Conservation (phyloP, 2,797 vertebrate species). For the Acanthurus tractus region DNA sequence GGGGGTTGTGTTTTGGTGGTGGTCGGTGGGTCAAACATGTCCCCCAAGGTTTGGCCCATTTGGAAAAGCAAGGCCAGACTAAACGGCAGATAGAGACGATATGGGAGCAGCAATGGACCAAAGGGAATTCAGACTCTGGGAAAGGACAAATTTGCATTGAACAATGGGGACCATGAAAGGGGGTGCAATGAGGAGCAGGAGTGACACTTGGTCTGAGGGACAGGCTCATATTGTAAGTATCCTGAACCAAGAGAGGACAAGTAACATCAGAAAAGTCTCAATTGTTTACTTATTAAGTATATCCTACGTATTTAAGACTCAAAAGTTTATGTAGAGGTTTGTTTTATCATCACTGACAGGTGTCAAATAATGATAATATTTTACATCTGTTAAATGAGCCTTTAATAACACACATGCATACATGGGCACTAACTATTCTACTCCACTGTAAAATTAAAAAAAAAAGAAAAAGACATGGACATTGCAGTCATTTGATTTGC, state of each 20-base stretch:
- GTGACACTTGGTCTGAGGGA: neutral
- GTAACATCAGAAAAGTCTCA: neutral
- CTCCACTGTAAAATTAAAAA: too few species aligned
- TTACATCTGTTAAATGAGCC: neutral
- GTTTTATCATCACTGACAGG: neutral
- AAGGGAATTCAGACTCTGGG: constrained; percentile 88
- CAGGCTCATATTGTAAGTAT: constrained; percentile 3
- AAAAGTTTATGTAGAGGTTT: neutral
- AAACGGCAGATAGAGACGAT: constrained; percentile 88
- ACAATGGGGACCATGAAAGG: constrained; percentile 84
- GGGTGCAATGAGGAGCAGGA: constrained; percentile 47
- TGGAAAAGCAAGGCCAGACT: constrained; percentile 89
- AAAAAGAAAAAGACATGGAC: too few species aligned
- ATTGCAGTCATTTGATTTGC: too few species aligned
- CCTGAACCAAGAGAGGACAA: constrained; percentile 16
- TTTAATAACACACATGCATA: neutral
- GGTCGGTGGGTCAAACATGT: constrained; percentile 86
- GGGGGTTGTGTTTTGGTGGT: constrained; percentile 54
- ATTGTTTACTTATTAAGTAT: neutral
- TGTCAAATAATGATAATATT: neutral
- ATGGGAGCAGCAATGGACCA: constrained; percentile 85
- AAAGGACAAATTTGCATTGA: constrained; percentile 86
- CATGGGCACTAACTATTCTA: too few species aligned
- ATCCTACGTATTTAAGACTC: neutral
- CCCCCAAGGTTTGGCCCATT: constrained; percentile 93